phyloP scores from a whole-genome alignment of 2,113 vertebrate species.

The Seriola rivoliana region DNA sequence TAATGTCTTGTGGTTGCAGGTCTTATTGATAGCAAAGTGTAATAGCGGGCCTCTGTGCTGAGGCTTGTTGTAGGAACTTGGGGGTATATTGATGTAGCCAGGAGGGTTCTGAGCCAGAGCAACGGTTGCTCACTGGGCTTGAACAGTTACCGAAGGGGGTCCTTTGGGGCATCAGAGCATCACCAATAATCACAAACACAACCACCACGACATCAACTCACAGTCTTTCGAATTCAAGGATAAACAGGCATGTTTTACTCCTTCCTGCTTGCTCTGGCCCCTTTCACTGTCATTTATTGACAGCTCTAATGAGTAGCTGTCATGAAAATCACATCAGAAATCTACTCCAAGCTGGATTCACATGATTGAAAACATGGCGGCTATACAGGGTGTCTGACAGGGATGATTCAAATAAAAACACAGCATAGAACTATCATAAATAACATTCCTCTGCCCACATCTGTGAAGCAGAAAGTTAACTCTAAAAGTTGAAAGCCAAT shows the following conservation, averaged over 20 bases:
- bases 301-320: constrained; percentile 5
- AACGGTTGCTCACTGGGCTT: constrained; percentile 71
- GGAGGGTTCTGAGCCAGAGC: constrained; percentile 68
- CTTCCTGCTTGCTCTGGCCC: not conserved
- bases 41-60: constrained; percentile 50
- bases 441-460: constrained; percentile 6
- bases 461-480: constrained; percentile 59
- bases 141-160: constrained; percentile 71
- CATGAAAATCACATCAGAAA: constrained; percentile 5
- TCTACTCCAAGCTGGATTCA: not conserved
- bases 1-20: constrained; percentile 59
- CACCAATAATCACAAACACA: constrained; percentile 68
- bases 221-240: constrained; percentile 19
- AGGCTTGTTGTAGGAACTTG: constrained; percentile 64
- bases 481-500: constrained; percentile 55
- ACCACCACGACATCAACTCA: constrained; percentile 49
- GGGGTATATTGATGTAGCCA: constrained; percentile 79
- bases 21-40: constrained; percentile 58
- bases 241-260: not conserved
- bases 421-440: constrained; percentile 8
- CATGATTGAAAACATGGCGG: not conserved
- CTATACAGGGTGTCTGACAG: not conserved
- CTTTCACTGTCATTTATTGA: constrained; percentile 24
- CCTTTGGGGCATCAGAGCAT: constrained; percentile 52
- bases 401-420: constrained; percentile 13